Evolutionary conservation across 2,888 invertebrate genomes (phyloP), one percentile per base, ranked within the genome.

Genomic region (Lasioglossum morio): DNA sequence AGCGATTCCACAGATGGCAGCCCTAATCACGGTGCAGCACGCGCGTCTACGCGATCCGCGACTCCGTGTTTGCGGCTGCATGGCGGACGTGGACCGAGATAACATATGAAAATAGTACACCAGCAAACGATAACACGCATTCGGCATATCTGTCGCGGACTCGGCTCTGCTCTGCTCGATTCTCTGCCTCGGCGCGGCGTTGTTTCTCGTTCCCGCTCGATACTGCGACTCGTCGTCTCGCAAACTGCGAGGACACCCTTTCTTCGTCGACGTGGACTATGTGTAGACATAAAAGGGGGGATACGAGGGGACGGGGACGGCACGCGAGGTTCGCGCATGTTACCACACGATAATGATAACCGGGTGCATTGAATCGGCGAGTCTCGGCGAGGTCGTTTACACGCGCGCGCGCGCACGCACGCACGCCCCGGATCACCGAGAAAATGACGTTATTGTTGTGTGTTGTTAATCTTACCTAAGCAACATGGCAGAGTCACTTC

Each of bases 401-500:
- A 83, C 76, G 75, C 72, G 69, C 69, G 73, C 73, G 34, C 37
- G 69, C 66, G 66, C 66, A 19, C 63, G 66, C 66, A 19, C 63
- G 34, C 34, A 19, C 66, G 66, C n/a, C 16, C 37, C 19, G 37
- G 23, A 37, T 37, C 23, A 10, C 8, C 60, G 60, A 34, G 60
- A 48, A 48, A 66, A 80, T 70, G n/a, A 70, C 16, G 30, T 72
- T 16, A 37, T 34, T 34, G 12, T 27, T 27, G 60, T 27, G 23
- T 60, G 60, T 60, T 60, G 27, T 78, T 77, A 16, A 72, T 79
- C 83, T 93, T 93, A 95, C 95, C 95, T 95, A 94, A 94, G 94
- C 93, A 94, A 94, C 95, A 95, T 95, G 92, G 94, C 94, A 93
- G 91, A 90, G 81, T 92, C 88, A 92, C 93, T 92, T 95, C 93